Evolutionary conservation across 2,113 vertebrate species (phyloP), one percentile per base, ranked within the genome.

Genomic region (Sinocyclocheilus anophthalmus): DNA sequence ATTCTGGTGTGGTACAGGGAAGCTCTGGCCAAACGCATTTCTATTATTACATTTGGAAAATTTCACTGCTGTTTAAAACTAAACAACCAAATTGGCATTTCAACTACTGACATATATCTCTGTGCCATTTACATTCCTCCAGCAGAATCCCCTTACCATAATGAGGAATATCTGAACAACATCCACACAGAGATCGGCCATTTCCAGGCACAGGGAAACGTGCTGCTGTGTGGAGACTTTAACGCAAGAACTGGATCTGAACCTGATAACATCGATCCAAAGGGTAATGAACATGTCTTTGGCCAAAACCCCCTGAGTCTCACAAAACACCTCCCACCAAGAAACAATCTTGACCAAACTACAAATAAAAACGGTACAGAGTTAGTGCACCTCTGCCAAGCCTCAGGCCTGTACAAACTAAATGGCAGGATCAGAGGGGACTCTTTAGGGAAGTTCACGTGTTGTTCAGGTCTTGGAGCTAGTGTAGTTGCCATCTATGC

Each of bases 211-310:
- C 39, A 39, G 39, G 39, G 39, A 39, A 39, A 39, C 7, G 39
- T 39, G 82, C 65, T 87, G 42, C 37, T 67, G 11, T 76, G 69
- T 67, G 42, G 45, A 81, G 69, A 53, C n/a, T 70, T 83, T 45
- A 87, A 87, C 55, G 50, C 86, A 57, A n/a, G 76, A 26, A 75
- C 67, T 5, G 67, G 50, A 55, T 55, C 39, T 61, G 48, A 79
- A 22, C 65, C 53, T 39, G 76, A 84, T 72, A 76, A 80, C 16
- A 65, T 37, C 22, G 24, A 81, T 24, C 13, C 30, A 73, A 39
- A 84, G 53, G 20, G 81, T 14, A 87, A 70, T 20, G 2, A 69
- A 24, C n/a, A 39, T 76, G 57, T 81, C 22, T 81, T 76, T 65
- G 77, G 55, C 42, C 77, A 73, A 57, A 65, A 42, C 42, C 8